Percentiles rank a stretch among this genome's conserved stretches.
These are phyloP conservation scores for Periparus ater DNA, from an alignment of 2,797 vertebrate genomes.

Conservation along the genomic window DNA sequence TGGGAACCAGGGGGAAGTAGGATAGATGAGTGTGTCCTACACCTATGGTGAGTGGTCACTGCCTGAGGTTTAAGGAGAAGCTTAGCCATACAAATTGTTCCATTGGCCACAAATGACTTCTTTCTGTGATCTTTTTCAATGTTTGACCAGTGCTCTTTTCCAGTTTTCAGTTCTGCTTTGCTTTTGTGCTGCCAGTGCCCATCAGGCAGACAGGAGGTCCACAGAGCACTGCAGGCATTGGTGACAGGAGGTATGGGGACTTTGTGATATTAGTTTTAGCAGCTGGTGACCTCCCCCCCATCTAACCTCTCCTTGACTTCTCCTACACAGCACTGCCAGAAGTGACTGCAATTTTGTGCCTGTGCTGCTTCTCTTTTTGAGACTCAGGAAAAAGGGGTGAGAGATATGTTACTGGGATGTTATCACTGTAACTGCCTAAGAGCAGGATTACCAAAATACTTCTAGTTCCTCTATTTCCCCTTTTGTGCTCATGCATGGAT, in stretches of 20 bases:
- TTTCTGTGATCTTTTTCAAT: not conserved
- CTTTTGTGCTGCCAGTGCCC: not conserved
- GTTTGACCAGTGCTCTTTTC: not conserved
- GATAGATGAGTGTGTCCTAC: not conserved
- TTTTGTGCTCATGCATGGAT: conserved; percentile 56
- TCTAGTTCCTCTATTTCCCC: not conserved
- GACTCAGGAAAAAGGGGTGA: not conserved
- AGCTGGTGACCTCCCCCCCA: not conserved
- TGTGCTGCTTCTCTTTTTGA: not conserved
- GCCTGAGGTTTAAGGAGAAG: not conserved
- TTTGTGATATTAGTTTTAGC: not conserved
- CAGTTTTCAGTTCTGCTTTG: not conserved
- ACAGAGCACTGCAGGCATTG: not conserved
- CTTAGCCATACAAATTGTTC: not conserved
- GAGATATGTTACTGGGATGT: not conserved
- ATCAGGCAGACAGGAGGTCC: not conserved
- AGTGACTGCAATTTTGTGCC: not conserved
- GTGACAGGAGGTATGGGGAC: not conserved
- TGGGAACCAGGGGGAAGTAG: not conserved
- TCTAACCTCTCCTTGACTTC: not conserved
- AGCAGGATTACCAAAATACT: not conserved
- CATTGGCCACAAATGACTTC: not conserved
- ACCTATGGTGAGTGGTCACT: not conserved
- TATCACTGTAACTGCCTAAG: not conserved
- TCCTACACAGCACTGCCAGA: not conserved